Percentiles rank a stretch among this genome's conserved stretches.
phyloP scores from a whole-genome alignment of 2,113 vertebrate species.

The Mionectes macconnelli region DNA sequence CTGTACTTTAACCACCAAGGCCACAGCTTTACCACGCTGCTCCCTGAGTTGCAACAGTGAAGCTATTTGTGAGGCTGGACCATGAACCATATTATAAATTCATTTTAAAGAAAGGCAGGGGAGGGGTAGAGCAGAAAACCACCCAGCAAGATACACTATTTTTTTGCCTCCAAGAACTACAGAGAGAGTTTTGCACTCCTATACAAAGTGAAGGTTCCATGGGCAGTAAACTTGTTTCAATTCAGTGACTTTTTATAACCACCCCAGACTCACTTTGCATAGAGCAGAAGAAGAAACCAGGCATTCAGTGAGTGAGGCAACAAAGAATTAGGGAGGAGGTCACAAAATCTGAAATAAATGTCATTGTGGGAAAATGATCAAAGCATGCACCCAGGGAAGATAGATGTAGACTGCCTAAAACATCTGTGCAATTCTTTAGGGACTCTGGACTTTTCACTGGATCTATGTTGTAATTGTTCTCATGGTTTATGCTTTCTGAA shows the following conservation, averaged over 20 bases:
- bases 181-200: not conserved
- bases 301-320: not conserved
- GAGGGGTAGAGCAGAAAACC: not conserved
- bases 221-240: not conserved
- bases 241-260: slow-evolving; percentile 5
- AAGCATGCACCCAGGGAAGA: slow-evolving; percentile 5
- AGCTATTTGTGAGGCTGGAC: not conserved
- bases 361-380: slow-evolving; percentile 24
- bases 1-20: not conserved
- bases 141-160: not conserved
- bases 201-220: not conserved
- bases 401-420: not conserved
- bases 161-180: not conserved
- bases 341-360: slow-evolving; percentile 46
- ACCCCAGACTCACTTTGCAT: not conserved
- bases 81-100: not conserved
- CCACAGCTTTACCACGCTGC: not conserved
- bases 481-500: not conserved
- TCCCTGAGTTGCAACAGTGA: not conserved
- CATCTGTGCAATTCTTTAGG: slow-evolving; percentile 8
- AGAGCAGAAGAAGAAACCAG: not conserved
- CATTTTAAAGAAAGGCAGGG: not conserved
- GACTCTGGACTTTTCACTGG: not conserved
- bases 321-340: slow-evolving; percentile 17
- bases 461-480: slow-evolving; percentile 32